Evolutionary conservation across 2,888 invertebrate genomes (phyloP), one percentile per base, ranked within the genome.

Genomic region (Melieria omissa): DNA sequence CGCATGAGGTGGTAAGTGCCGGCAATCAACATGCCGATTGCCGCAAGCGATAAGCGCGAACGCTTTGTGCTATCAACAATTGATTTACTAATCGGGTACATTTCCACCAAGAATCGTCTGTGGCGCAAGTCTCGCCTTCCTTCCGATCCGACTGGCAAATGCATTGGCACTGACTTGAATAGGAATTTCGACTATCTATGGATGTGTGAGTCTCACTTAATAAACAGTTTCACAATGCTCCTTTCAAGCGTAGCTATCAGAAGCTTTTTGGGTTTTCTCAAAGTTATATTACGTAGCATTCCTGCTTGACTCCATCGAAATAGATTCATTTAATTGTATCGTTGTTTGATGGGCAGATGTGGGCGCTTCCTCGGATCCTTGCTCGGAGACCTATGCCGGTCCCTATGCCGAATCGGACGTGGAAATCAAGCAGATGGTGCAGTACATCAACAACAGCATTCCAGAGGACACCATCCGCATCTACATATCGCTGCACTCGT

Each of bases 61-160:
- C 3, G 42, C 4, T 9, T 60, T 8, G 29, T 52, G 29, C 9
- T 4, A 12, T n/a, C n/a, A 8, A n/a, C 5, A 62, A 10, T 54
- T 42, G 52, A 10, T 14, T 29, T 54, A 12, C 0, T 60, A 10
- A 8, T 41, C 3, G 29, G n/a, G 7, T 41, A 60, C 29, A 29
- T 49, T 46, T 6, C 5, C n/a, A 44, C 45, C 4, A 45, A 91
- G 91, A 86, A 90, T 61, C 89, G 93, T 47, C 81, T 91, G 78
- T 93, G 93, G 93, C 85, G 90, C 14, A 93, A 93, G 78, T 92
- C 92, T 12, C 88, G 92, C 58, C 88, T 89, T 73, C 89, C 88
- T 0, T 85, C 86, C 0, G 9, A 41, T 29, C 9, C 75, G 4
- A 76, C 70, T 0, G 76, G 80, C 4, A 70, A 70, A 0, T 88